Evolutionary conservation across 92 coral and sea anemone genomes (phyloP).

Genomic region (Siderastrea siderea): DNA sequence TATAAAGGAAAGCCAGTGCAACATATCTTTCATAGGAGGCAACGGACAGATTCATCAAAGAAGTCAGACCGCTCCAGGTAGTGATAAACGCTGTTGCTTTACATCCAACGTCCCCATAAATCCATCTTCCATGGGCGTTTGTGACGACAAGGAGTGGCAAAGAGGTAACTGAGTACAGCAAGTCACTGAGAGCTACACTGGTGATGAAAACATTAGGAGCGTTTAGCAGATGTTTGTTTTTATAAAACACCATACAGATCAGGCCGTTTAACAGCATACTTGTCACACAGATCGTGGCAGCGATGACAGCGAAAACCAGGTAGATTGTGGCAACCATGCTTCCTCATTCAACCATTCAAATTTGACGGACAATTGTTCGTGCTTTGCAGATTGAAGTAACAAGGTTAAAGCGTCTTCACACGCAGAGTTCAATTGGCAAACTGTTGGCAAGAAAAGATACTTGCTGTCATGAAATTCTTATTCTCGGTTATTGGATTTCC

Average conservation of each 20-base stretch:
- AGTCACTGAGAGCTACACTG: conserved; percentile 42
- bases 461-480: too few species aligned
- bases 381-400: too few species aligned
- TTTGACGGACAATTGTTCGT: too few species aligned
- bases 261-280: conserved; percentile 33
- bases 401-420: too few species aligned
- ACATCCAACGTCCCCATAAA: conserved; percentile 34
- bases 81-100: conserved; percentile 33
- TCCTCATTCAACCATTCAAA: background rate
- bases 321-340: conserved; percentile 33
- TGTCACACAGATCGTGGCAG: conserved; percentile 24
- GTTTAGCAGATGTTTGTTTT: conserved; percentile 12
- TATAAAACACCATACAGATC: conserved; percentile 45
- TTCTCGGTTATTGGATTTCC: too few species aligned
- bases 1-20: conserved; percentile 36
- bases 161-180: conserved; percentile 17
- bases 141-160: conserved; percentile 30
- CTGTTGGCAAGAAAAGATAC: too few species aligned
- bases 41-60: conserved; percentile 33
- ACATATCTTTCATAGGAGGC: conserved; percentile 45
- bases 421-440: too few species aligned
- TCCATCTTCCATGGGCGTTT: conserved; percentile 36
- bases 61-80: conserved; percentile 40
- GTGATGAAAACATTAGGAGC: conserved; percentile 46
- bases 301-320: conserved; percentile 24